Evolutionary conservation across 2,797 vertebrate species (phyloP).

Genomic region (Sparus aurata): DNA sequence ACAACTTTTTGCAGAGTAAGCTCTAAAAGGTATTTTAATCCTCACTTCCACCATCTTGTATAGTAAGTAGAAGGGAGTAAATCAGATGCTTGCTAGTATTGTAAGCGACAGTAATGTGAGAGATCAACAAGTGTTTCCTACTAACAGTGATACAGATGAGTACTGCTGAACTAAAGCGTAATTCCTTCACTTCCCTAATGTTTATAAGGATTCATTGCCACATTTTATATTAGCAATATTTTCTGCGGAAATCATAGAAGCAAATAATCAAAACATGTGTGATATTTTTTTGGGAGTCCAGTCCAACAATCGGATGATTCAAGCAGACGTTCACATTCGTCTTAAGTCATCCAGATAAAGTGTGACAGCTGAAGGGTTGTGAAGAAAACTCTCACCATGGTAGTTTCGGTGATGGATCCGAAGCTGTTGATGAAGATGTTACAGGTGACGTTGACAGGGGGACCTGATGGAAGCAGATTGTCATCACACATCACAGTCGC

Average conservation of each 20-base stretch:
- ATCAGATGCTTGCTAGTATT: no score
- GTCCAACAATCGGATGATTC: background rate
- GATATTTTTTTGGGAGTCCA: background rate
- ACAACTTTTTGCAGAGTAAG: background rate
- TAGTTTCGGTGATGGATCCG: slow-evolving; percentile 95
- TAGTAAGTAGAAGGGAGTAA: background rate
- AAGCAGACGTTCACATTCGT: background rate
- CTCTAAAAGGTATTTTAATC: no score
- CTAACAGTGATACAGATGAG: background rate
- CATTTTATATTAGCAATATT: background rate
- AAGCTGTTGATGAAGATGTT: slow-evolving; percentile 99
- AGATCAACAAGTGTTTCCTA: background rate
- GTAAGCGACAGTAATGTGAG: slow-evolving; percentile 8
- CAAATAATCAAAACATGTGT: background rate
- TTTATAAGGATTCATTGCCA: background rate
- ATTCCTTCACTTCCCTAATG: background rate
- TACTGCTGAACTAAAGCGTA: background rate
- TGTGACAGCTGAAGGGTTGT: background rate
- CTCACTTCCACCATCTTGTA: no score
- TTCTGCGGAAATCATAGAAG: background rate
- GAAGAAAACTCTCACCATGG: slow-evolving; percentile 89
- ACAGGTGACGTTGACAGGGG: slow-evolving; percentile 95
- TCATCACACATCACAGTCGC: slow-evolving; percentile 34
- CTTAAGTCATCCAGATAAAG: background rate
- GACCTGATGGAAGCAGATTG: slow-evolving; percentile 84